Evolutionary conservation across 2,888 invertebrate genomes (phyloP).

Genomic region (Gonocerus acuteangulatus): DNA sequence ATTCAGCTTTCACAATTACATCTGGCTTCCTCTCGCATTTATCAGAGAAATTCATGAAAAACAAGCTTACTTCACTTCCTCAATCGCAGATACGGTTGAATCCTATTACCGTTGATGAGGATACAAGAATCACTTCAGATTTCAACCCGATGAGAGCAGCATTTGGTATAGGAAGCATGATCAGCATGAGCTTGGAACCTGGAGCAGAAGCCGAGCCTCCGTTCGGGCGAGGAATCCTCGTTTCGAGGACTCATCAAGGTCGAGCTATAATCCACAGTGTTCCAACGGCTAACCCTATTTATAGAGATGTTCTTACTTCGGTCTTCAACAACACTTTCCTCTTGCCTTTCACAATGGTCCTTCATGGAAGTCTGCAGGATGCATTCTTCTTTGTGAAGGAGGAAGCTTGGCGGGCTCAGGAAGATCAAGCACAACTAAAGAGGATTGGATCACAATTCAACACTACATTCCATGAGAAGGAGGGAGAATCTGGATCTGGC

Average conservation of each 20-base stretch:
- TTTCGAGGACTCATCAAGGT: slow-evolving; percentile 69
- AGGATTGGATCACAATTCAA: slow-evolving; percentile 84
- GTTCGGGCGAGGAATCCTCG: slow-evolving; percentile 71
- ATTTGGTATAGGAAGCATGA: slow-evolving; percentile 25
- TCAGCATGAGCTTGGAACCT: slow-evolving; percentile 34
- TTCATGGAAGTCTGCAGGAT: slow-evolving; percentile 75
- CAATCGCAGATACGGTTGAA: slow-evolving; percentile 36
- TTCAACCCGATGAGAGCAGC: slow-evolving; percentile 33
- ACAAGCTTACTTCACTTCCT: slow-evolving; percentile 42
- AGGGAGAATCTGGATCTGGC: slow-evolving; percentile 44
- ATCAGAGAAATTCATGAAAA: slow-evolving; percentile 67
- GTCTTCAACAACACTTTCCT: slow-evolving; percentile 84
- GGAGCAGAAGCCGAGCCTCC: slow-evolving; percentile 57
- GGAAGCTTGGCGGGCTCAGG: slow-evolving; percentile 79
- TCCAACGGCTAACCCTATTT: slow-evolving; percentile 82
- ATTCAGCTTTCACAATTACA: slow-evolving; percentile 55
- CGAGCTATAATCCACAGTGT: slow-evolving; percentile 73
- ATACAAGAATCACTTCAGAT: slow-evolving; percentile 14
- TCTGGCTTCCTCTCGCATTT: slow-evolving; percentile 73
- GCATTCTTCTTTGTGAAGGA: slow-evolving; percentile 91
- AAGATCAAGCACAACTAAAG: slow-evolving; percentile 81
- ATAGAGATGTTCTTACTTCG: slow-evolving; percentile 84
- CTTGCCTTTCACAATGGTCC: slow-evolving; percentile 77
- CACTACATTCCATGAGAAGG: slow-evolving; percentile 81
- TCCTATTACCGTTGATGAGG: slow-evolving; percentile 31